phyloP scores from a whole-genome alignment of 2,113 vertebrate genomes.

The Bettongia penicillata region DNA sequence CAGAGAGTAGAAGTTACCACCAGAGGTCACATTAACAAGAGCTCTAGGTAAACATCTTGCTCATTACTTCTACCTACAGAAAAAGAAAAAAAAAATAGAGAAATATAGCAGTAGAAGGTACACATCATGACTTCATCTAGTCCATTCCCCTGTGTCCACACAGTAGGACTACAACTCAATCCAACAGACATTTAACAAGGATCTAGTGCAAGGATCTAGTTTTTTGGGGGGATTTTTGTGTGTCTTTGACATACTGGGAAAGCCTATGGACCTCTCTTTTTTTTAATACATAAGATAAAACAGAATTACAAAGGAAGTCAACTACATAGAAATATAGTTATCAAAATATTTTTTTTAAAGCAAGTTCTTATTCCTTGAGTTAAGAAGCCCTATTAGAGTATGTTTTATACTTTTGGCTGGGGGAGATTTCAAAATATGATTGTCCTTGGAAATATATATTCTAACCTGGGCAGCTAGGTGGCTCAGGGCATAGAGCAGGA shows the following conservation, averaged over 20 bases:
- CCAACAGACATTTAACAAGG: not conserved
- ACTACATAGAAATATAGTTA: not conserved
- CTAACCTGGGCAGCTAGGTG: too few species aligned
- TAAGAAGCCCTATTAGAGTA: not conserved
- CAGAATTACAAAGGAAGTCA: not conserved
- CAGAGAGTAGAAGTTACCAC: not conserved
- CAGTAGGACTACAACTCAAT: not conserved
- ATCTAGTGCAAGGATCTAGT: not conserved
- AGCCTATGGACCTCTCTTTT: not conserved
- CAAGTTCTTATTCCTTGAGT: not conserved
- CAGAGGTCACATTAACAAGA: conserved; percentile 49
- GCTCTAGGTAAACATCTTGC: not conserved
- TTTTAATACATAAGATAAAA: not conserved
- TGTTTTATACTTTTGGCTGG: not conserved
- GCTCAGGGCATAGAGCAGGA: not conserved
- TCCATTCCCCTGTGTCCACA: not conserved
- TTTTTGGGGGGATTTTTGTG: not conserved
- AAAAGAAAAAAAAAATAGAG: not conserved
- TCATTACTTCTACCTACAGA: not conserved
- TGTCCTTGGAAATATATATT: not conserved
- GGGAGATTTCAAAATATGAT: not conserved
- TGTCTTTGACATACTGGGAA: not conserved
- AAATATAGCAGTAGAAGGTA: not conserved
- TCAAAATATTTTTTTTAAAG: not conserved
- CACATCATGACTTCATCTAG: not conserved